These are phyloP conservation scores for Sebastes vulpes DNA, from an alignment of 2,797 vertebrate species.

Conservation along the genomic window DNA sequence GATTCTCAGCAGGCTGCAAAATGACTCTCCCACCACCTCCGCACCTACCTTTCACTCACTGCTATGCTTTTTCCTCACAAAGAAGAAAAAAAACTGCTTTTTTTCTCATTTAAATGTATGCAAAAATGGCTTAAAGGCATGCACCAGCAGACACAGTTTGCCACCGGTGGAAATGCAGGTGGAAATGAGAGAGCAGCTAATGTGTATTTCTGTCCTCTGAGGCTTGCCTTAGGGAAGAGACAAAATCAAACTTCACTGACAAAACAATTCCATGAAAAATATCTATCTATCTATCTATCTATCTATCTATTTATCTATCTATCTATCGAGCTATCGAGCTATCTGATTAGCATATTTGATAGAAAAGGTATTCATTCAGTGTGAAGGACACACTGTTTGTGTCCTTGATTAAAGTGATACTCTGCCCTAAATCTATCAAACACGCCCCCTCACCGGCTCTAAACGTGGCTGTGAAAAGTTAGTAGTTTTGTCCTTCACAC, in stretches of 20 bases:
- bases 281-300: not conserved
- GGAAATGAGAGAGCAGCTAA: conserved; percentile 45
- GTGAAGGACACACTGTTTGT: conserved; percentile 13
- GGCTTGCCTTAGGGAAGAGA: conserved; percentile 34
- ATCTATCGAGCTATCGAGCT: not conserved
- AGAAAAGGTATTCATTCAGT: not conserved
- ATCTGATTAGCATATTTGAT: conserved; percentile 7
- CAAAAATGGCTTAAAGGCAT: conserved; percentile 59
- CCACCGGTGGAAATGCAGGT: conserved; percentile 54
- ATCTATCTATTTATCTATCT: not conserved
- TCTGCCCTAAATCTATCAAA: not conserved
- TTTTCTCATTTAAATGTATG: conserved; percentile 60
- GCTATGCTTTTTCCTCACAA: not conserved
- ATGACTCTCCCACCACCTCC: conserved; percentile 35
- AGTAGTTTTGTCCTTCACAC: conserved; percentile 2
- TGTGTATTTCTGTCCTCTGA: conserved; percentile 42
- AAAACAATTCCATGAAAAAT: not conserved
- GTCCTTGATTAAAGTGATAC: conserved; percentile 2
- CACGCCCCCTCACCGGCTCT: not conserved
- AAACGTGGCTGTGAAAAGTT: not conserved
- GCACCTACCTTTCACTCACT: conserved; percentile 26
- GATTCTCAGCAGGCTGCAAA: conserved; percentile 68
- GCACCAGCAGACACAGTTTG: conserved; percentile 46
- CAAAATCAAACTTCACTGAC: conserved; percentile 12
- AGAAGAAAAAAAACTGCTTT: not conserved